These are phyloP conservation scores for Meloe dianella DNA, from an alignment of 2,888 invertebrate genomes.

Conservation along the genomic window DNA sequence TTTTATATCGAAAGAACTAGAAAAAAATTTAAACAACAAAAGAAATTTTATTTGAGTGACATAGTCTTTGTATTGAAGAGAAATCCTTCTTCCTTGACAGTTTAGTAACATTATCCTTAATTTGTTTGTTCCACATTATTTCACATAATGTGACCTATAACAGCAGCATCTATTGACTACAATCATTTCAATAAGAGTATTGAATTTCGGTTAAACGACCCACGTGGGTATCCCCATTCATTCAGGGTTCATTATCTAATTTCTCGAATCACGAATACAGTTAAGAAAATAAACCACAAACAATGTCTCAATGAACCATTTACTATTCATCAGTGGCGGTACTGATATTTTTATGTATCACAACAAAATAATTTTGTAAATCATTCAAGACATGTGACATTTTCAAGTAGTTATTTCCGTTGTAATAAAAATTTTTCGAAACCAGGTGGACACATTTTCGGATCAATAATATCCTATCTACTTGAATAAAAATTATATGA, in stretches of 20 bases:
- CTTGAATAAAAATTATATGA: background rate
- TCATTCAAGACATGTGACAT: background rate
- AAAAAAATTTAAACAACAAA: background rate
- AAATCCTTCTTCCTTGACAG: slow-evolving; percentile 23
- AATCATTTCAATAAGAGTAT: slow-evolving; percentile 40
- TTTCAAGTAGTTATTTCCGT: background rate
- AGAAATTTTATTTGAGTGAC: slow-evolving; percentile 25
- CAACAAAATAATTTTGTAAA: background rate
- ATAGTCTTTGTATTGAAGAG: slow-evolving; percentile 19
- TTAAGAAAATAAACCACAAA: slow-evolving; percentile 40
- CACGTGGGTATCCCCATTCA: slow-evolving; percentile 29
- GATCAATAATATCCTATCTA: background rate
- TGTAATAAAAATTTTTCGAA: background rate
- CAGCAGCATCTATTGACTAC: slow-evolving; percentile 34
- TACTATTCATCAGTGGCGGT: background rate
- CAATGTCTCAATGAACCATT: slow-evolving; percentile 1
- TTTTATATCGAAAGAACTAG: slow-evolving; percentile 7
- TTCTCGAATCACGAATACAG: slow-evolving; percentile 39
- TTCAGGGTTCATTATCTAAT: slow-evolving; percentile 40
- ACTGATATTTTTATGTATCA: background rate
- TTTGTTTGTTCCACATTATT: slow-evolving; percentile 38
- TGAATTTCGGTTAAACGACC: slow-evolving; percentile 32
- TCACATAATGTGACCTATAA: slow-evolving; percentile 38
- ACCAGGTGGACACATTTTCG: background rate
- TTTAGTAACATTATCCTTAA: slow-evolving; percentile 43